Percentiles rank a stretch among this genome's conserved stretches.
These are phyloP conservation scores for Drosophila lacteicornis DNA, from an alignment of 1,140 invertebrate species.

Conservation along the genomic window DNA sequence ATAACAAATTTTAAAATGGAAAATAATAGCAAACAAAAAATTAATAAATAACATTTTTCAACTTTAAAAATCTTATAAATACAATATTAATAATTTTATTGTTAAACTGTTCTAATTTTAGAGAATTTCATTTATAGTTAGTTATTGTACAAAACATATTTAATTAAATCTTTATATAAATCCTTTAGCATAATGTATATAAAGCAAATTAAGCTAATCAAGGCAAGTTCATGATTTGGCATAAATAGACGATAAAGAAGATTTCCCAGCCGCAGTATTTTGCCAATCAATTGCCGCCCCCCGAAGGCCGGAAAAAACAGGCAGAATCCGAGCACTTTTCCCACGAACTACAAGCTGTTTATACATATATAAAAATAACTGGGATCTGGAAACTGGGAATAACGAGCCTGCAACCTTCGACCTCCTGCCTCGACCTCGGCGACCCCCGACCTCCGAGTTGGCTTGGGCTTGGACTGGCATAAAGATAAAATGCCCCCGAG, in stretches of 20 bases:
- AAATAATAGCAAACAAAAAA: not conserved
- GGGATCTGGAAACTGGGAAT: not conserved
- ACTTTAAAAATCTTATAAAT: not conserved
- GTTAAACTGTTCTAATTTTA: too few relatives aligned
- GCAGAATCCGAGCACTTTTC: slow-evolving; percentile 24
- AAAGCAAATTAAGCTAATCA: slow-evolving; percentile 9
- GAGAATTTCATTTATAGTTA: too few relatives aligned
- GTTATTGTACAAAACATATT: too few relatives aligned
- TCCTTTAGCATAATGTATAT: not conserved
- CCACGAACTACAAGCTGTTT: slow-evolving; percentile 41
- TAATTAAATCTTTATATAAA: too few relatives aligned
- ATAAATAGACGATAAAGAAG: slow-evolving; percentile 21
- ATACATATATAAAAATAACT: slow-evolving; percentile 9
- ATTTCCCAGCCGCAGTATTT: slow-evolving; percentile 47
- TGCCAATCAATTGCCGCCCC: slow-evolving; percentile 55
- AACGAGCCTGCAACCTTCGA: not conserved
- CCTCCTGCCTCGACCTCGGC: slow-evolving; percentile 15
- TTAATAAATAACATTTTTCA: too few relatives aligned
- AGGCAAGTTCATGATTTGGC: slow-evolving; percentile 12
- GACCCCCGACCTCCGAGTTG: slow-evolving; percentile 32
- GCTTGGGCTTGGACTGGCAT: slow-evolving; percentile 31
- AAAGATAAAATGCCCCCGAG: slow-evolving; percentile 74
- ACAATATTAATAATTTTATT: not conserved
- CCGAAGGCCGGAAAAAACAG: slow-evolving; percentile 16
- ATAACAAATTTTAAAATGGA: not conserved